A percentile compares a stretch with the other conserved stretches of the same genome.
phyloP scores from a whole-genome alignment of 2,888 invertebrate genomes.

The Troides oblongomaculatus region DNA sequence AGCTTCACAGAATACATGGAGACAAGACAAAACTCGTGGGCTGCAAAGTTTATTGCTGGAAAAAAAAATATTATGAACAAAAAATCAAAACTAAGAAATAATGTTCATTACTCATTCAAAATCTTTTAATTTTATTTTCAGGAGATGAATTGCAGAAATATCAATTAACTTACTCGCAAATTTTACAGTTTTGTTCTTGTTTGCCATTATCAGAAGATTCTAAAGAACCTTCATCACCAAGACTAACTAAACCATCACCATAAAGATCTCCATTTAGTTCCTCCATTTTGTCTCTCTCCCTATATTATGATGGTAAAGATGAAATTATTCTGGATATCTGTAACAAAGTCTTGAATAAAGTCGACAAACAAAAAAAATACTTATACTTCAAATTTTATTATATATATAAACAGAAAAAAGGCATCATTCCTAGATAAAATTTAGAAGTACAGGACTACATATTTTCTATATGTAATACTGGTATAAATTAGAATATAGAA shows the following conservation, averaged over 20 bases:
- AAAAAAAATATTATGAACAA: slow-evolving; percentile 32
- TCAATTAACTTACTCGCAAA: slow-evolving; percentile 80
- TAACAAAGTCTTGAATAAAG: slow-evolving; percentile 38
- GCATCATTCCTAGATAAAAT: no score
- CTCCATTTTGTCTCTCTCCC: slow-evolving; percentile 82
- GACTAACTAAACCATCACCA: slow-evolving; percentile 72
- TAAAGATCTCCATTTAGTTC: slow-evolving; percentile 78
- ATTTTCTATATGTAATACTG: no score
- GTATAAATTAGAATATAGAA: no score
- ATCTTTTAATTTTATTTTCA: not conserved
- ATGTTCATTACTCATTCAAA: not conserved
- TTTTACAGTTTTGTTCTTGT: slow-evolving; percentile 82
- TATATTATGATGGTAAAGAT: slow-evolving; percentile 70
- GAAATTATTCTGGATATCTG: slow-evolving; percentile 70
- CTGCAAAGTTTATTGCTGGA: slow-evolving; percentile 86
- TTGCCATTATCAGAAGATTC: slow-evolving; percentile 73
- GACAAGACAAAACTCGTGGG: slow-evolving; percentile 94
- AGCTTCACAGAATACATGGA: slow-evolving; percentile 96
- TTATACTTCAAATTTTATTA: no score
- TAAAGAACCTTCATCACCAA: slow-evolving; percentile 75
- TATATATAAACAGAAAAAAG: no score
- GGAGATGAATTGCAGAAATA: not conserved
- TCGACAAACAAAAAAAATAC: not conserved
- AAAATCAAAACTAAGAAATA: not conserved
- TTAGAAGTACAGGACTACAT: no score